Conservation (phyloP, 2,888 invertebrate genomes). For the Rhopalosiphum nymphaeae region DNA sequence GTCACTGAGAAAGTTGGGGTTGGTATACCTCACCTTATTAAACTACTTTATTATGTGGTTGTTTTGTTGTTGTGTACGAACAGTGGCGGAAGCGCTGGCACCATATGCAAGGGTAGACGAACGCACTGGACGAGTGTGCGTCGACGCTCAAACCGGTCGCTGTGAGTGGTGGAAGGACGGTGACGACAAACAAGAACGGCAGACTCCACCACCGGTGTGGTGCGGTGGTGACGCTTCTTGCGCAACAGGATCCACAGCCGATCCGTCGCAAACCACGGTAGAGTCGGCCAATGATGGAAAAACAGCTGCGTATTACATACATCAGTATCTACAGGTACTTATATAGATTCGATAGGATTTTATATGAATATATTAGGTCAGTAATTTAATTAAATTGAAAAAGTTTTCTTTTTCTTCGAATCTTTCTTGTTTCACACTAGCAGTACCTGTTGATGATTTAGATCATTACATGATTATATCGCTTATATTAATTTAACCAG, state of each 20-base stretch:
- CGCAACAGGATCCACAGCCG: slow-evolving; percentile 93
- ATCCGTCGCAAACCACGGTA: slow-evolving; percentile 95
- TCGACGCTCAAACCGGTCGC: slow-evolving; percentile 15
- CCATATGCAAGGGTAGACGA: slow-evolving; percentile 74
- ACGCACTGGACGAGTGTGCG: slow-evolving; percentile 37
- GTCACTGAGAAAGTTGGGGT: background rate
- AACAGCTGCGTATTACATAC: slow-evolving; percentile 95
- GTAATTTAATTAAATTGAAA: background rate
- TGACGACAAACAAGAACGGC: background rate
- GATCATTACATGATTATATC: background rate
- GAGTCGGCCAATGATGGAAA: slow-evolving; percentile 99
- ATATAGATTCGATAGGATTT: background rate
- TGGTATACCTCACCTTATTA: background rate
- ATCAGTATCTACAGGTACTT: slow-evolving; percentile 86
- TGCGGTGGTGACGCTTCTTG: slow-evolving; percentile 97
- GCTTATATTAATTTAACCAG: background rate
- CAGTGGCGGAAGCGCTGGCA: slow-evolving; percentile 81
- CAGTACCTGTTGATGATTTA: background rate
- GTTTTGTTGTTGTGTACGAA: background rate
- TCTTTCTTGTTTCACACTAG: background rate
- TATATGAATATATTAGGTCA: background rate
- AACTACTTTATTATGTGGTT: background rate
- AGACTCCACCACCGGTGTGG: slow-evolving; percentile 75
- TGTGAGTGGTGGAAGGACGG: slow-evolving; percentile 23
- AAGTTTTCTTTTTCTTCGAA: background rate